Base-by-base conservation (phyloP, 2,888 invertebrate species). In the Erebia aethiops region DNA sequence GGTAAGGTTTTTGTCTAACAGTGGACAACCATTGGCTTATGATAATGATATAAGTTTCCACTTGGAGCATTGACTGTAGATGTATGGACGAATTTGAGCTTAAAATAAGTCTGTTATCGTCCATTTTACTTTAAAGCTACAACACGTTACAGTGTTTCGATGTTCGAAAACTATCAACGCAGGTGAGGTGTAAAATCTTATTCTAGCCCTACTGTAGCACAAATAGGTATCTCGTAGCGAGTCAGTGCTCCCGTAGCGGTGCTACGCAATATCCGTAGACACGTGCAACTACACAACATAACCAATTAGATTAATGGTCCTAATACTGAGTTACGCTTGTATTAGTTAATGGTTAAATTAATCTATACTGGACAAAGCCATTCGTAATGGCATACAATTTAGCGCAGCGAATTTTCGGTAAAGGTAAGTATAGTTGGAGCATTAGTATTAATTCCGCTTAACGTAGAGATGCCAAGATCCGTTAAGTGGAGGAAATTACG, bases 161-260 rank as follows among this genome's bases (percentile, higher is more conserved):
- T 35, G 7, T 35, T 49, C 49, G 49, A 49, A 14, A 49, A 5
- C 4, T 49, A 49, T 49, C 3, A 13, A 5, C 49, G 11, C 14
- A 14, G 11, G 13, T 14, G 49, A 49, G 49, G 35, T 14, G 14
- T 13, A 14, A 14, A 13, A 49, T 5, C 49, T 49, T 14, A 14
- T 49, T n/a, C 51, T 51, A 51, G n/a, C 0, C 5, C 13, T 60
- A 11, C 35, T 35, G 35, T 52, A 52, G 16, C 52, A n/a, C 56
- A 26, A 43, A 57, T 66, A 54, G 66, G 46, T 54, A 46, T 66
- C 54, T 57, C 56, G 66, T 66, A 66, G 54, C 66, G 41, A 62
- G 62, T 41, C 43, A 43, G 9, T 18, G 16, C 11, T 18, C 49
- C n/a, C 65, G 65, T 70, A 66, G 70, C 49, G 21, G 2, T 21